Evolutionary conservation across 2,888 invertebrate genomes (phyloP).

Genomic region (Hecatera dysodea): DNA sequence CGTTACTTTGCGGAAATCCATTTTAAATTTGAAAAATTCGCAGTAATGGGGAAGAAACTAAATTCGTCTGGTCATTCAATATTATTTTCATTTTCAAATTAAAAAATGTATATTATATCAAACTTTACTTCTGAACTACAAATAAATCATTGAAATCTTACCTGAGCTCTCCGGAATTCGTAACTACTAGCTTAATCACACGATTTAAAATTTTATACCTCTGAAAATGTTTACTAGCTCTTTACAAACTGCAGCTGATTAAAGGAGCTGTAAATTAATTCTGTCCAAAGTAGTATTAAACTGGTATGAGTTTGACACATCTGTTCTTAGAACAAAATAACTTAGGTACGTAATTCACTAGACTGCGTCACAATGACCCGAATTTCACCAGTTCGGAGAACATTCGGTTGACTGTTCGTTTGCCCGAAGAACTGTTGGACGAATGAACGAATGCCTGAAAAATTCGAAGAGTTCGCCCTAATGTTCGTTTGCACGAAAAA

Average conservation of each 20-base stretch:
- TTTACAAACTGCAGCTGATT: slow-evolving; percentile 39
- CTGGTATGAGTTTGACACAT: slow-evolving; percentile 24
- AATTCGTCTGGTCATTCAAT: too few relatives aligned
- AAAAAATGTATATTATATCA: neutral
- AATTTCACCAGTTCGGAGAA: neutral
- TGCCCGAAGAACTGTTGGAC: neutral
- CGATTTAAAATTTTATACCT: slow-evolving; percentile 43
- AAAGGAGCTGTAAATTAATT: slow-evolving; percentile 26
- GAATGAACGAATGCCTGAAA: neutral
- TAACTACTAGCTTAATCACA: slow-evolving; percentile 29
- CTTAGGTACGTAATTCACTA: slow-evolving; percentile 17
- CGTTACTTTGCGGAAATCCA: too few relatives aligned
- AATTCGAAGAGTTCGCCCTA: neutral
- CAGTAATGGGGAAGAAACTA: too few relatives aligned
- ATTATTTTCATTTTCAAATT: too few relatives aligned
- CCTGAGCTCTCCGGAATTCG: slow-evolving; percentile 19
- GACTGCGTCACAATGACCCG: neutral
- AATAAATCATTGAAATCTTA: slow-evolving; percentile 22
- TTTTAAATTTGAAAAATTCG: too few relatives aligned
- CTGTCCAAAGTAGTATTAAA: slow-evolving; percentile 20
- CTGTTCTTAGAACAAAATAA: slow-evolving; percentile 24
- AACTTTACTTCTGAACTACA: neutral
- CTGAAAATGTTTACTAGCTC: slow-evolving; percentile 35
- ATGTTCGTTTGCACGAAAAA: neutral
- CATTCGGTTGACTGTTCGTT: neutral